Base-by-base conservation (phyloP, 2,113 vertebrate genomes). In the Equus przewalskii region DNA sequence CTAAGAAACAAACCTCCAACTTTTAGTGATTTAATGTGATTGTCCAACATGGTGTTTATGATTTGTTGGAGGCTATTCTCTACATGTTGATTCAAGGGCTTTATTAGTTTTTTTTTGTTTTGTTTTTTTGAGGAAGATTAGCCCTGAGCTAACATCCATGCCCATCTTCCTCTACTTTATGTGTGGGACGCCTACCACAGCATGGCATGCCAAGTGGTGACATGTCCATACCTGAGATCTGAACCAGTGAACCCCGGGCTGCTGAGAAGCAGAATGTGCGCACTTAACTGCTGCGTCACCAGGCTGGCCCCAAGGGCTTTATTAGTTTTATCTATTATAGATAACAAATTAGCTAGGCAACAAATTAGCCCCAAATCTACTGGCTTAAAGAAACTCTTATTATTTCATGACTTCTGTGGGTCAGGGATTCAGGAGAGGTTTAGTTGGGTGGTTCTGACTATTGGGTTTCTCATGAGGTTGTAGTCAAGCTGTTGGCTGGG, bases 101-200 rank as follows among this genome's bases (percentile, higher is more conserved):
- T 91, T 41, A 36, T 79, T 78, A 83, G 49, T 96, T 93, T 90
- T 70, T 85, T 80, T 88, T 54, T 21, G 8, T 69, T 67, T 93
- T 91, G 36, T 41, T 41, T 41, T 41, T 41, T 41, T 41, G 36
- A 41, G 36, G 36, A 41, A 41, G 36, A 41, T 41, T 41, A 41
- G 36, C 36, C 36, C 36, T 41, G 36, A 41, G 36, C 36, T 41
- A 41, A 41, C 36, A 41, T 41, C 36, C 36, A 41, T 41, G 36
- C 36, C 36, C 36, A 41, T 41, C 36, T 41, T 41, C 36, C 36
- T 41, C 36, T 41, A 41, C 36, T 41, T 41, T 41, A 41, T 41
- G 36, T 41, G 36, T 41, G 36, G 36, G 36, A 41, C 36, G 3
- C 36, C 36, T 41, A 41, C 36, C 36, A 41, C 36, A 41, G 36